Base-by-base conservation (phyloP, 2,113 vertebrate species). In the human (Homo sapiens) region DNA sequence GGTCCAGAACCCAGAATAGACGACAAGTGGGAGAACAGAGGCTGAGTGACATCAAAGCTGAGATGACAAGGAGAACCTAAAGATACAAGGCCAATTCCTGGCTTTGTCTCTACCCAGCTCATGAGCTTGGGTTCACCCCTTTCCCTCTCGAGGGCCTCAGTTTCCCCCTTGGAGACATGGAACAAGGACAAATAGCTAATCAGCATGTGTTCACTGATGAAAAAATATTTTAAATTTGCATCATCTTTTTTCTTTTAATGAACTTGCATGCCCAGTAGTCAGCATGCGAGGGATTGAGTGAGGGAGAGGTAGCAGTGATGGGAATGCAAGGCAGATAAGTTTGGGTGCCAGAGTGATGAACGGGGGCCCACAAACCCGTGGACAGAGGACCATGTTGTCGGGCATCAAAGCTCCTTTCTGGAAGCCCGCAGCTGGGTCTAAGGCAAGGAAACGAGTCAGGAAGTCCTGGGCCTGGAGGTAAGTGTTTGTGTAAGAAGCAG, bases 401-500 rank as follows among this genome's bases (percentile, higher is more conserved):
- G 80, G 85, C 83, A 1, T 6, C 0, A 0, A 16, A 52, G 48
- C 14, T 23, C 2, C 3, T 50, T 76, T 61, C 92, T 94, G 59
- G 50, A 73, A 90, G 97, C 96, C 22, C 40, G 89, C 40, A 76
- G 97, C 73, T 25, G 78, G 90, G 92, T 93, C 94, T 95, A 93
- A 96, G 70, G 95, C 97, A 96, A 98, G 97, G 43, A 35, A 2
- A 10, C 1, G 76, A 48, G 93, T 83, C 93, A 95, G 98, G 97
- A 98, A 98, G 91, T 20, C 94, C 78, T 12, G 43, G 85, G 97
- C 96, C 95, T 94, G 97, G 97, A 98, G 98, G 98, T 96, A 97
- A 96, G 97, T 97, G 97, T 98, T 98, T 98, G 98, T 96, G 97
- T 96, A 92, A 97, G 97, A 89, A 87, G 94, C 94, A 78, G 32